These are phyloP conservation scores for Palythoa caribaeorum DNA, from an alignment of 92 coral and sea anemone species.

Conservation along the genomic window DNA sequence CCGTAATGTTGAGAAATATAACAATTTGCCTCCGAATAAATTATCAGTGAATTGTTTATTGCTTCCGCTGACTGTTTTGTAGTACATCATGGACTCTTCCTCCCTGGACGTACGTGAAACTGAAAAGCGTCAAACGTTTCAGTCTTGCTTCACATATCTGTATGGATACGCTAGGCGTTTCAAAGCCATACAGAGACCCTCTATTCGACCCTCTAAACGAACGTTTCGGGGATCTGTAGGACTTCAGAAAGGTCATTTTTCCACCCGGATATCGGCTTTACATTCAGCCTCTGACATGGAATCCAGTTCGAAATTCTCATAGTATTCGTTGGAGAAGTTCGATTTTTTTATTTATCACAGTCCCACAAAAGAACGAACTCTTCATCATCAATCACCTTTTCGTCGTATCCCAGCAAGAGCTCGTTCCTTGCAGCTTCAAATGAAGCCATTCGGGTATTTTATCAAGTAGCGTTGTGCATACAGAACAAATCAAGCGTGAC, in stretches of 20 bases:
- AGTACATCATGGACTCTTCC: too few species aligned
- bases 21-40: too few species aligned
- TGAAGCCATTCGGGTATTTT: too few species aligned
- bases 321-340: constrained; percentile 23
- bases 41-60: too few species aligned
- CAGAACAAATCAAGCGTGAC: neutral
- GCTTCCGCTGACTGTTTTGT: too few species aligned
- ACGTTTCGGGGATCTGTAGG: constrained; percentile 19
- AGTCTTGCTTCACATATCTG: too few species aligned
- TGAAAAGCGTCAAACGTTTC: too few species aligned
- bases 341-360: neutral
- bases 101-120: too few species aligned
- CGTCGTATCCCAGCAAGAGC: neutral
- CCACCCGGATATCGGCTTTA: constrained; percentile 13
- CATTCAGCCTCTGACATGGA: constrained; percentile 14
- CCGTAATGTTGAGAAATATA: too few species aligned
- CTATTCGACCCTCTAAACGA: constrained; percentile 2
- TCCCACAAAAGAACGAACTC: constrained; percentile 15
- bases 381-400: constrained; percentile 27
- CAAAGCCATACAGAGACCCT: constrained; percentile 23
- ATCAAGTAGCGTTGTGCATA: constrained; percentile 3
- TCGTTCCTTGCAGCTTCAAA: too few species aligned
- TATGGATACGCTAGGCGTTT: constrained; percentile 4
- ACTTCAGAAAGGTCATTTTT: constrained; percentile 28
- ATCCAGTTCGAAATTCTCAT: constrained; percentile 5